Evolutionary conservation across 2,797 vertebrate genomes (phyloP).

Genomic region (Cuculus canorus): DNA sequence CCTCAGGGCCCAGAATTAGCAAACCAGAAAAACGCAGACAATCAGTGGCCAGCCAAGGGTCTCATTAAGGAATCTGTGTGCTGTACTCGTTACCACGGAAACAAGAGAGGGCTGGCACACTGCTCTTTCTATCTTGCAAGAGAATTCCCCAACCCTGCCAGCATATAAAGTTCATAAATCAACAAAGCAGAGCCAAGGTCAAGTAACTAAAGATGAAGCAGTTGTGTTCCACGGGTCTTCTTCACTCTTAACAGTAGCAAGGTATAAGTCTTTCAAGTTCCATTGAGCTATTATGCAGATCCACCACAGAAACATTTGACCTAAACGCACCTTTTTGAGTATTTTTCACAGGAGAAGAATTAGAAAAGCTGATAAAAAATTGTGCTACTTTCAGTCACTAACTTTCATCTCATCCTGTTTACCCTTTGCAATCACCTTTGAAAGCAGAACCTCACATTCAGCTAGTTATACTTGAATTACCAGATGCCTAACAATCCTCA

Average conservation of each 20-base stretch:
- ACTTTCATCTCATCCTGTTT: conserved; percentile 16
- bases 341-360: conserved; percentile 64
- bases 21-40: conserved; percentile 63
- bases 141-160: conserved; percentile 58
- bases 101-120: conserved; percentile 56
- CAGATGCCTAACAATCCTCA: conserved; percentile 60
- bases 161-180: conserved; percentile 70
- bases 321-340: background rate
- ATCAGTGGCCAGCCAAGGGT: conserved; percentile 66
- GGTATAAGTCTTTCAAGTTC: background rate
- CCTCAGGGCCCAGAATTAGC: conserved; percentile 63
- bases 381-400: background rate
- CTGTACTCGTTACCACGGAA: conserved; percentile 71
- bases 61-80: conserved; percentile 69
- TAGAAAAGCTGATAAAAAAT: conserved; percentile 40
- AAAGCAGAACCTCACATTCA: conserved; percentile 43
- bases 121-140: conserved; percentile 67
- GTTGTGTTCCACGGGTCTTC: background rate
- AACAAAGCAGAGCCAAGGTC: conserved; percentile 68
- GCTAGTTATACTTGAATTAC: conserved; percentile 68
- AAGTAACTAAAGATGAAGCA: conserved; percentile 46
- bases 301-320: conserved; percentile 7
- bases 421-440: conserved; percentile 28
- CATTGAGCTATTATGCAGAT: background rate
- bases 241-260: background rate